Base-by-base conservation (phyloP, 2,888 invertebrate genomes). In the Masnerella sp. region DNA sequence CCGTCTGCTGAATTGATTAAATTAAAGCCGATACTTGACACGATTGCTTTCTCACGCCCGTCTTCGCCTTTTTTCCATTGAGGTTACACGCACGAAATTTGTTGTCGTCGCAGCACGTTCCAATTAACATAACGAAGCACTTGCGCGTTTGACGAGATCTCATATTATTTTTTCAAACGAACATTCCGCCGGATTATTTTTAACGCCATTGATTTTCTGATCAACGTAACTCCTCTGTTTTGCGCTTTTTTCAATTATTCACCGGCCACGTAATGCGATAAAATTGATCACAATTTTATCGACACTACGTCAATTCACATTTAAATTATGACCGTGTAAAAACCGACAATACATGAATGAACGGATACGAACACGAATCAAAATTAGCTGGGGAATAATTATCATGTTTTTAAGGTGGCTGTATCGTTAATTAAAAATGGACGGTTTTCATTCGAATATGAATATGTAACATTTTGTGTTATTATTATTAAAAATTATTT, bases 81-180 rank as follows among this genome's bases (percentile, higher is more conserved):
- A 52, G n/a, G 52, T 52, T 25, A 15, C 52, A 25, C 49, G 15
- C 22, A 40, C 17, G 42, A 43, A 43, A 43, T 43, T 43, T 25
- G 40, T 40, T 28, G 47, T 38, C 61, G 17, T 11, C 15, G 17
- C 20, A 54, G 52, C 52, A 28, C 7, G 8, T 56, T 56, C 30
- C 32, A 56, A 56, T 42, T 56, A 56, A 42, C 28, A 42, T 42
- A 42, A 56, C 20, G 38, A 52, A 38, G 52, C 15, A 28, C 25
- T 52, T 17, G 1, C 12, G 7, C 5, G 14, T 25, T 8, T 28
- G 36, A 28, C 15, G n/a, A 45, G 45, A 45, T 45, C 15, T n/a
- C 20, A 8, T 42, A 42, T 42, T 42, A 38, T 38, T 17, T 17
- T 43, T 5, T 5, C 5, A 40, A 40, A 18, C 9, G 22, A 11